Evolutionary conservation across 2,113 vertebrate species (phyloP).

Genomic region (Eurypyga helias): DNA sequence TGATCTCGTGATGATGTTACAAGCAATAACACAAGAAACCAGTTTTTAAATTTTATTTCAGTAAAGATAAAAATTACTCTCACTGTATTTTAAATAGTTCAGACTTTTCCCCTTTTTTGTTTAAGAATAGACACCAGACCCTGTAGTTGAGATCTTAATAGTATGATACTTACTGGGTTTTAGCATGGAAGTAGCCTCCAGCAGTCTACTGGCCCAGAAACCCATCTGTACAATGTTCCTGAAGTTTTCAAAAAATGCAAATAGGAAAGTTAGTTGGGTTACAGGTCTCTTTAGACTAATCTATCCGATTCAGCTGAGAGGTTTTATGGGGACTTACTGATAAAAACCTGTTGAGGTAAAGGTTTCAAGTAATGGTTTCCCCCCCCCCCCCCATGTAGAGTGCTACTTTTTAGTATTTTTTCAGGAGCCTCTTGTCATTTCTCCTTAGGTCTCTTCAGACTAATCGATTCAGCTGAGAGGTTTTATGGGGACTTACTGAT

Average conservation of each 20-base stretch:
- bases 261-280: not conserved
- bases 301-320: not conserved
- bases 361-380: not conserved
- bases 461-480: not conserved
- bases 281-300: not conserved
- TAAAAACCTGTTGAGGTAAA: not conserved
- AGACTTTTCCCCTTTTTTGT: not conserved
- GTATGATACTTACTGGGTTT: not conserved
- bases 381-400: not conserved
- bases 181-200: not conserved
- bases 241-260: not conserved
- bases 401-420: not conserved
- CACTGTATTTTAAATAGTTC: not conserved
- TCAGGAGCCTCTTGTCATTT: not conserved
- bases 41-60: conserved; percentile 44
- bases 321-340: not conserved
- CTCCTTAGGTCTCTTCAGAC: not conserved
- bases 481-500: not conserved
- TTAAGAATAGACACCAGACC: not conserved
- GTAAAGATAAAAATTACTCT: too few relatives aligned
- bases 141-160: not conserved
- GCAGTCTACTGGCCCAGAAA: not conserved
- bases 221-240: not conserved
- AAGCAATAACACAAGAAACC: conserved; percentile 34
- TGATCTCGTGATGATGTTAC: not conserved